Evolutionary conservation across 2,113 vertebrate species (phyloP).

Genomic region (Terrapene triunguis): DNA sequence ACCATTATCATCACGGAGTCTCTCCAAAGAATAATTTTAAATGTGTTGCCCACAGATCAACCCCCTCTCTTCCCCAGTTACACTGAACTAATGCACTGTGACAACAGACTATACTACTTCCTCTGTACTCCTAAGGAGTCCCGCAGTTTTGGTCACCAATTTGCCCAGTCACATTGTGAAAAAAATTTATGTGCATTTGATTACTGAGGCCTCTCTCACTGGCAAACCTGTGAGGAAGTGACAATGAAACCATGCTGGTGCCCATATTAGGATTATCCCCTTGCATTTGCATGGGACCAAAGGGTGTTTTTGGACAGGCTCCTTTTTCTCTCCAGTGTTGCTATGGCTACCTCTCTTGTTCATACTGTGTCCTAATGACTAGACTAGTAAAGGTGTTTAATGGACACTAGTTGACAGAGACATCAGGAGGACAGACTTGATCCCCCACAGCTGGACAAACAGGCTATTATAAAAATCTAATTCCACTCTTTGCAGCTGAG

Average conservation of each 20-base stretch:
- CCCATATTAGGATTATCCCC: not conserved
- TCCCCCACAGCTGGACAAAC: not conserved
- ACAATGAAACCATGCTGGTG: not conserved
- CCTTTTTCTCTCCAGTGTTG: not conserved
- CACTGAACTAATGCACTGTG: not conserved
- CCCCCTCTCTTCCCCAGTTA: not conserved
- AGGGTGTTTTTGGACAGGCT: not conserved
- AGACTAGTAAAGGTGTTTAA: not conserved
- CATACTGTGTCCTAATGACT: not conserved
- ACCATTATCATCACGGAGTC: not conserved
- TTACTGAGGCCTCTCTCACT: not conserved
- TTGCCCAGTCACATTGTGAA: not conserved
- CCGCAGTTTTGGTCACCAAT: not conserved
- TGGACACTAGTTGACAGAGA: not conserved
- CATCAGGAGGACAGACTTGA: not conserved
- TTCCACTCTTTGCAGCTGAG: not conserved
- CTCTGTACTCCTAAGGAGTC: not conserved
- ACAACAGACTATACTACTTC: not conserved
- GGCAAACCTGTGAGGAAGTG: not conserved
- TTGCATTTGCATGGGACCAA: not conserved
- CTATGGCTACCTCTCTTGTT: not conserved
- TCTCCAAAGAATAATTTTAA: not conserved
- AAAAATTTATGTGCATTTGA: not conserved
- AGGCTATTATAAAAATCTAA: not conserved
- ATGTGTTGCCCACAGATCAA: not conserved